These are phyloP conservation scores for Arbacia lixula DNA, from an alignment of 53 echinoderm and acorn worm species.

Conservation along the genomic window DNA sequence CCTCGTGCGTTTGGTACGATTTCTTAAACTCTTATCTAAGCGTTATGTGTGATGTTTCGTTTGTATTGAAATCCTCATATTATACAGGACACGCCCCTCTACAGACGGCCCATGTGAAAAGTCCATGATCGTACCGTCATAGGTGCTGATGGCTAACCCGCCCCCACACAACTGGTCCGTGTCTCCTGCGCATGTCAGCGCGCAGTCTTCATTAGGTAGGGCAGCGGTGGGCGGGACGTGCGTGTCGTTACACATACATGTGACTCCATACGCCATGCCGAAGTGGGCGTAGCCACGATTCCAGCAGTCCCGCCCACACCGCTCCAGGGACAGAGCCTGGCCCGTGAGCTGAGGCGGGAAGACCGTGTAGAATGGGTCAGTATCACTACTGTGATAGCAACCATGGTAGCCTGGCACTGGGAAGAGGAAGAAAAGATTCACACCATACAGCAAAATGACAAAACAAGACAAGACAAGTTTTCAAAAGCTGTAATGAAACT, in stretches of 20 bases:
- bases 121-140: not conserved
- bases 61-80: no score
- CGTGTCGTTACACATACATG: not conserved
- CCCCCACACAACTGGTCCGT: slow-evolving; percentile 1
- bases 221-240: not conserved
- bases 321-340: not conserved
- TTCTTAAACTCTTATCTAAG: no score
- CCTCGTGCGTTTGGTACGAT: no score
- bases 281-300: not conserved
- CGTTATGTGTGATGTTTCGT: no score
- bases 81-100: no score
- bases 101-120: no score
- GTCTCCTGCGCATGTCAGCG: not conserved
- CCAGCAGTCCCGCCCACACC: not conserved
- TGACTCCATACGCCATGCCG: not conserved
- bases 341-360: slow-evolving; percentile 6
- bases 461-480: no score
- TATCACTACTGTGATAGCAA: not conserved
- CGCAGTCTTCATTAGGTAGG: not conserved
- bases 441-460: no score
- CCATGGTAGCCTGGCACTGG: slow-evolving; percentile 8
- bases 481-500: no score
- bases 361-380: not conserved
- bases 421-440: no score
- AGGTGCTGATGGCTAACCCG: not conserved